Evolutionary conservation across 1,140 invertebrate species (phyloP).

Genomic region (Scaptomyza hsui): DNA sequence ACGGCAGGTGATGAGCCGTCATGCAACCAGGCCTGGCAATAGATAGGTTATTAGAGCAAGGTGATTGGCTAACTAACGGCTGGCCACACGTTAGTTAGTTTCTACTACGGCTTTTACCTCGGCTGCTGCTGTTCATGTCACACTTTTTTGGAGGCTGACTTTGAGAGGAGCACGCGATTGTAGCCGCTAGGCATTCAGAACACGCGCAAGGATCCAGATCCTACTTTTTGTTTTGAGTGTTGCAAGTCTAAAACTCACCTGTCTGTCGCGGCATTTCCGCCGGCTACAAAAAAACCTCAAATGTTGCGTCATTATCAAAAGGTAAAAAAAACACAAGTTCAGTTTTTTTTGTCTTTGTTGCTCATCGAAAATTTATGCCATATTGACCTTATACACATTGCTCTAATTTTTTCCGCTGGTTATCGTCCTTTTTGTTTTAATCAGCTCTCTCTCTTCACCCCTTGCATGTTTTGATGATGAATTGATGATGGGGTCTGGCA

Average conservation of each 20-base stretch:
- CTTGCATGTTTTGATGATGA: constrained; percentile 68
- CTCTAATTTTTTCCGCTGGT: constrained; percentile 82
- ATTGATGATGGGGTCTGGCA: constrained; percentile 81
- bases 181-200: constrained; percentile 40
- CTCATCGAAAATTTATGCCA: constrained; percentile 72
- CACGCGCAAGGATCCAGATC: constrained; percentile 64
- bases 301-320: constrained; percentile 76
- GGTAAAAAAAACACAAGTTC: constrained; percentile 24
- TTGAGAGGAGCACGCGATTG: constrained; percentile 68
- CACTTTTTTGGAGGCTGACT: constrained; percentile 20
- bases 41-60: constrained; percentile 72
- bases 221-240: constrained; percentile 20
- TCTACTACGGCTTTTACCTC: neutral
- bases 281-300: constrained; percentile 72
- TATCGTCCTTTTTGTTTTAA: constrained; percentile 80
- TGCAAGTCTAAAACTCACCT: constrained; percentile 67
- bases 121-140: constrained; percentile 27
- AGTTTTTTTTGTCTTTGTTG: constrained; percentile 3
- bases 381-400: constrained; percentile 72
- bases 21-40: constrained; percentile 63
- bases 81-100: constrained; percentile 23
- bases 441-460: constrained; percentile 32
- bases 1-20: constrained; percentile 69
- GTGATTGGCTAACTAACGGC: constrained; percentile 11
- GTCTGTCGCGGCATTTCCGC: constrained; percentile 67